Percentiles rank a stretch among this genome's conserved stretches.
phyloP scores from a whole-genome alignment of 2,797 vertebrate genomes.

The Pseudopleuronectes americanus region DNA sequence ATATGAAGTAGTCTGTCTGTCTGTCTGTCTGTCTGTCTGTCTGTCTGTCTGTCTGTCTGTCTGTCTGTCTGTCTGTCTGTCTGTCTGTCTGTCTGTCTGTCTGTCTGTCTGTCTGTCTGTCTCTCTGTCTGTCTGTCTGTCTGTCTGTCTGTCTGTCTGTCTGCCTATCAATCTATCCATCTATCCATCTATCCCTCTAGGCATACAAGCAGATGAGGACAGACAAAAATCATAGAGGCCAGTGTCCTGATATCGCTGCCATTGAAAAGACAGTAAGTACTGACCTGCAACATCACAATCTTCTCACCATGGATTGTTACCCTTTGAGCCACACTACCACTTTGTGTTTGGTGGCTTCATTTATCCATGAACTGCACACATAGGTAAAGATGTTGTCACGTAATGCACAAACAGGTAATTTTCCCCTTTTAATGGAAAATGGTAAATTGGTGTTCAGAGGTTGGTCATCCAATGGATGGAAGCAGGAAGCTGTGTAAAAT shows the following conservation, averaged over 20 bases:
- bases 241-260: conserved; percentile 86
- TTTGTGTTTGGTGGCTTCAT: background rate
- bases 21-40: conserved; percentile 16
- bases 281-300: background rate
- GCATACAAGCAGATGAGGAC: conserved; percentile 70
- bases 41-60: conserved; percentile 17
- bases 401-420: too few species aligned
- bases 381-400: too few species aligned
- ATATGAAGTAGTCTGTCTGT: conserved; percentile 2
- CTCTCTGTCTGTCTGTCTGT: conserved; percentile 10
- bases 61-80: conserved; percentile 16
- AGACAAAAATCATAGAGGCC: conserved; percentile 86
- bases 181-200: background rate
- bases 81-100: conserved; percentile 17
- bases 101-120: background rate
- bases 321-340: background rate
- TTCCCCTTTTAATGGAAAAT: too few species aligned
- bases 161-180: too few species aligned
- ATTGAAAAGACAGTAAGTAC: conserved; percentile 87
- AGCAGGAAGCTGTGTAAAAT: too few species aligned
- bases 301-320: background rate
- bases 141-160: too few species aligned
- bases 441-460: too few species aligned
- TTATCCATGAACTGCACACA: background rate
- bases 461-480: too few species aligned